Evolutionary conservation across 2,888 invertebrate species (phyloP).

Genomic region (Vandiemenella viatica): DNA sequence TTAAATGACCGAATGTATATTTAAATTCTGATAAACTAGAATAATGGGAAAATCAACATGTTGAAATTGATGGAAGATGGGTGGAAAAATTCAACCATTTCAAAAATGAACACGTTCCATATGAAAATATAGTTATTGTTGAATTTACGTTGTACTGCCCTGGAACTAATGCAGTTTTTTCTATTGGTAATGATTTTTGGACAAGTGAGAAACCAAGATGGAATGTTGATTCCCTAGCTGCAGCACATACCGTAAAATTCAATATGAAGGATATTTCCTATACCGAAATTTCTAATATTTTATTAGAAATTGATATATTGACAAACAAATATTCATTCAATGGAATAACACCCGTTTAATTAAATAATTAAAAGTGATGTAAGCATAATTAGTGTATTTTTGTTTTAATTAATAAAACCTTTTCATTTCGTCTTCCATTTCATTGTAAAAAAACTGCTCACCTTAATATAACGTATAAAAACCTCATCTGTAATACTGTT

Average conservation of each 20-base stretch:
- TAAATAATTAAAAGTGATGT: too few relatives aligned
- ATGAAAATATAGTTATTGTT: slow-evolving; percentile 19
- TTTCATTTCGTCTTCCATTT: too few relatives aligned
- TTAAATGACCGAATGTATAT: slow-evolving; percentile 15
- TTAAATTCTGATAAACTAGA: slow-evolving; percentile 15
- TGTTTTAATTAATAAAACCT: too few relatives aligned
- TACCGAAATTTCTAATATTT: too few relatives aligned
- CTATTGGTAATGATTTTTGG: slow-evolving; percentile 13
- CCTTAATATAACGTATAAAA: too few relatives aligned
- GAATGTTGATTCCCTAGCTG: slow-evolving; percentile 10
- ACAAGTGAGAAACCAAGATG: slow-evolving; percentile 12
- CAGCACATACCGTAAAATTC: not conserved
- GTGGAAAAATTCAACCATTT: slow-evolving; percentile 16
- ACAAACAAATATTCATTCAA: too few relatives aligned
- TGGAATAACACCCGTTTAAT: too few relatives aligned
- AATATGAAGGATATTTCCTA: too few relatives aligned
- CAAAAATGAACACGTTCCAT: slow-evolving; percentile 18
- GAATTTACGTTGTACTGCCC: slow-evolving; percentile 18
- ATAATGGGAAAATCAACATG: slow-evolving; percentile 17
- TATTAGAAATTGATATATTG: too few relatives aligned
- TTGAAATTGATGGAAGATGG: slow-evolving; percentile 18
- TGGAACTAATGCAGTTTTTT: slow-evolving; percentile 16
- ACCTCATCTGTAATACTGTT: too few relatives aligned
- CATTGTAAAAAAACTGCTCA: too few relatives aligned
- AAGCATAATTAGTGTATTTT: too few relatives aligned